Percentiles rank a stretch among this genome's conserved stretches.
Evolutionary conservation across 2,797 vertebrate genomes (phyloP).

Genomic region (Oophaga sylvatica): DNA sequence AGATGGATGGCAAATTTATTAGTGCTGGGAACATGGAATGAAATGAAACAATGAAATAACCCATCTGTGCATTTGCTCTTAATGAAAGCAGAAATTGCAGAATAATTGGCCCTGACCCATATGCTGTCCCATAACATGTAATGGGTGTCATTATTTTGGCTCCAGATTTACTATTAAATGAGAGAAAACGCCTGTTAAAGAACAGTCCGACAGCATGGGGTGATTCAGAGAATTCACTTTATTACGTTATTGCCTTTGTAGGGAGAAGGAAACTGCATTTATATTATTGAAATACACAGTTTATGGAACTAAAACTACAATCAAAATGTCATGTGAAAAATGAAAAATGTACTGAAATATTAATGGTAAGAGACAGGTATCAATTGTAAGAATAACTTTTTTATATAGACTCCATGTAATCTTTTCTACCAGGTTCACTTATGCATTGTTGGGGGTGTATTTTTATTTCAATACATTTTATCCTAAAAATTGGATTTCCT

Average conservation of each 20-base stretch:
- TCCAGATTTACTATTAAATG: slow-evolving; percentile 44
- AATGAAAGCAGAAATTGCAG: slow-evolving; percentile 43
- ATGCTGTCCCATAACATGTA: slow-evolving; percentile 53
- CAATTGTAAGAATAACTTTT: neutral
- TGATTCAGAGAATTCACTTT: slow-evolving; percentile 19
- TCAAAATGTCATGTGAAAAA: slow-evolving; percentile 20
- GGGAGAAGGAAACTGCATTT: slow-evolving; percentile 3
- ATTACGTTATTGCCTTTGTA: slow-evolving; percentile 23
- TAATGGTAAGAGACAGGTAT: neutral
- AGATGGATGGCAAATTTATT: slow-evolving; percentile 57
- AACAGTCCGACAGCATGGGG: slow-evolving; percentile 31
- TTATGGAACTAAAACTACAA: slow-evolving; percentile 7
- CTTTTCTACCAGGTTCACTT: too few relatives aligned
- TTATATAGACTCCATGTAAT: too few relatives aligned
- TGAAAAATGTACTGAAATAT: slow-evolving; percentile 8
- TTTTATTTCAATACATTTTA: too few relatives aligned
- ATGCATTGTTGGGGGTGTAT: too few relatives aligned
- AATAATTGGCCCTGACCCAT: slow-evolving; percentile 54
- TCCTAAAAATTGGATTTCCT: too few relatives aligned
- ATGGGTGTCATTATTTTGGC: slow-evolving; percentile 56
- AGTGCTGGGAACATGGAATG: slow-evolving; percentile 52
- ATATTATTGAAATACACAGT: slow-evolving; percentile 33
- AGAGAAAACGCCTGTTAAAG: slow-evolving; percentile 30
- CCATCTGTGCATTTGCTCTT: slow-evolving; percentile 56
- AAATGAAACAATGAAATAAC: slow-evolving; percentile 58